Base-by-base conservation (phyloP, 2,113 vertebrate genomes). In the Anhinga anhinga region DNA sequence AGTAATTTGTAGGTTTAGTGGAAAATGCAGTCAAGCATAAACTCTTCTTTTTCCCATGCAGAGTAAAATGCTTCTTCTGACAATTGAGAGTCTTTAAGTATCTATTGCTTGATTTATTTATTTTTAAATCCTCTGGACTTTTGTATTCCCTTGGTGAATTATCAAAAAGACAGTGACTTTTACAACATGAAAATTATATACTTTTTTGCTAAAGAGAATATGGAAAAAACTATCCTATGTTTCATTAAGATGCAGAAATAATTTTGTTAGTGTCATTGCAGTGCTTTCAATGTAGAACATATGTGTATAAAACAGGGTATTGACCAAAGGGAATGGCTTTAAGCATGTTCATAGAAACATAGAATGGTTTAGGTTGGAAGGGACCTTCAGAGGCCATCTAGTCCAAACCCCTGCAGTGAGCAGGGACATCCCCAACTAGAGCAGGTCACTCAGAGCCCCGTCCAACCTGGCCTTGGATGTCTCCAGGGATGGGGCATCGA, bases 1-100 rank as follows among this genome's bases (percentile, higher is more conserved):
- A 88, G 44, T 82, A 71, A 96, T 95, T 95, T 96, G 52, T 61
- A 50, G 32, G 12, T 58, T 93, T 77, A 87, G 45, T 47, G 70
- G 59, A 79, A 88, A 82, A 62, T 62, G 63, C 66, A 91, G 77
- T 72, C 86, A 69, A 70, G 61, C 73, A 73, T 93, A 58, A 94
- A 82, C 11, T 42, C 16, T 67, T 89, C 49, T 59, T 20, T 72
- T 92, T 90, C 3, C 13, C 10, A 16, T 56, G 30, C 52, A 47
- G 15, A 83, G 22, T 71, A 36, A 83, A 83, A 83, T 80, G 71
- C 9, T 87, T 67, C 44, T 74, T 78, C 82, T 92, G 80, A 63
- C 8, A 49, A 53, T 22, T 86, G 79, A 42, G 10, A 80, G 62
- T 9, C 53, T 93, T 44, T 53, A 47, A 71, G 8, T 53, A 14